phyloP scores from a whole-genome alignment of 64 coral and sea anemone species.

The Acropora yongei region DNA sequence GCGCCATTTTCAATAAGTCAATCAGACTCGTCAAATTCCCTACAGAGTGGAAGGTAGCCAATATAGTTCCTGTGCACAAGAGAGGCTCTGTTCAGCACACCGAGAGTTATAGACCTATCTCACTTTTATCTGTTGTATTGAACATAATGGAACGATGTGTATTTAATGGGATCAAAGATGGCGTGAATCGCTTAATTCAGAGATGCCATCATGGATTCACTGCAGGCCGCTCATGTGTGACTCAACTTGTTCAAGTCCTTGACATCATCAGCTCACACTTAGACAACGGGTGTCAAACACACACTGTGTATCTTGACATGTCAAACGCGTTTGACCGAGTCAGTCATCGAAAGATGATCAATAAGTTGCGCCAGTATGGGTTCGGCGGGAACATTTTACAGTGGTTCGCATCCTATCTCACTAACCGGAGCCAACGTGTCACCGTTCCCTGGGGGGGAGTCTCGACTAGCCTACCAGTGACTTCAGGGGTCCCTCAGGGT shows the following conservation, averaged over 20 bases:
- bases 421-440: constrained; percentile 3
- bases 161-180: background rate
- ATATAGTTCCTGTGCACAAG: too few relatives aligned
- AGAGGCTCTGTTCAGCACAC: too few relatives aligned
- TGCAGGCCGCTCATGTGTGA: constrained; percentile 28
- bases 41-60: too few relatives aligned
- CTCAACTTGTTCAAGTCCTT: background rate
- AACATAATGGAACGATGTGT: constrained; percentile 21
- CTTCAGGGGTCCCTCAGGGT: constrained; percentile 4
- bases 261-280: background rate
- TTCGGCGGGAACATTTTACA: constrained; percentile 6
- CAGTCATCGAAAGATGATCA: background rate
- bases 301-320: constrained; percentile 15
- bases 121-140: constrained; percentile 2
- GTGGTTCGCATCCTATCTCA: constrained; percentile 3
- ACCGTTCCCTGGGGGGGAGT: background rate
- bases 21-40: too few relatives aligned
- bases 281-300: constrained; percentile 1
- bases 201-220: background rate
- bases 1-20: too few relatives aligned
- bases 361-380: background rate
- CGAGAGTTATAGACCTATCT: too few relatives aligned
- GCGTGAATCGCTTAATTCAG: background rate
- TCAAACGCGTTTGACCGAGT: constrained; percentile 3
- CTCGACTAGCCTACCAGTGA: background rate